Evolutionary conservation across 2,797 vertebrate genomes (phyloP).

Genomic region (Graptemys geographica): DNA sequence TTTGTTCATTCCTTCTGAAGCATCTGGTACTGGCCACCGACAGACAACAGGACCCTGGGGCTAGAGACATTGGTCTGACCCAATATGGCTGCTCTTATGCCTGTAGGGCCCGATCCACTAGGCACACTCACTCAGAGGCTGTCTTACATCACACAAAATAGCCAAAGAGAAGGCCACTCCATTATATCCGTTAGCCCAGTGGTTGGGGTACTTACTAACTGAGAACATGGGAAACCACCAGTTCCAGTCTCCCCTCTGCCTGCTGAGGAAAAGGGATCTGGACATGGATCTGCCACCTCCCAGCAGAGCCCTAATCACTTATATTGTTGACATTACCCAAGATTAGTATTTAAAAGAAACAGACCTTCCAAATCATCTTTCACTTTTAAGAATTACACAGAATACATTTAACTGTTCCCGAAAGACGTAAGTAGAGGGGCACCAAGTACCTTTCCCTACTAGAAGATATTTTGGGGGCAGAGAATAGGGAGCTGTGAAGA

Average conservation of each 20-base stretch:
- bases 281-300: not conserved
- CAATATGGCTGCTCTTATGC: not conserved
- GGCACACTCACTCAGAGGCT: not conserved
- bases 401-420: not conserved
- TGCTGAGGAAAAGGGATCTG: not conserved
- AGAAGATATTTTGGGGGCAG: not conserved
- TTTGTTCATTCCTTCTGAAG: not conserved
- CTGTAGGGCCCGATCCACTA: not conserved
- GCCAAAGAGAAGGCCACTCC: not conserved
- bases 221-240: not conserved
- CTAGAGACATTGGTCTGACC: not conserved
- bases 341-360: not conserved
- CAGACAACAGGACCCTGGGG: not conserved
- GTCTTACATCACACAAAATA: not conserved
- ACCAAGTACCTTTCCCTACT: not conserved
- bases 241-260: not conserved
- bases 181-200: not conserved
- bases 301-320: no score
- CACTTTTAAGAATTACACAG: not conserved
- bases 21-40: not conserved
- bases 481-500: no score
- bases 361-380: not conserved
- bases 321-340: not conserved
- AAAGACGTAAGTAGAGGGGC: fast-evolving
- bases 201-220: not conserved